A percentile compares a stretch with the other conserved stretches of the same genome.
Evolutionary conservation across 2,888 invertebrate genomes (phyloP).

Genomic region (Tachystola acroxantha): DNA sequence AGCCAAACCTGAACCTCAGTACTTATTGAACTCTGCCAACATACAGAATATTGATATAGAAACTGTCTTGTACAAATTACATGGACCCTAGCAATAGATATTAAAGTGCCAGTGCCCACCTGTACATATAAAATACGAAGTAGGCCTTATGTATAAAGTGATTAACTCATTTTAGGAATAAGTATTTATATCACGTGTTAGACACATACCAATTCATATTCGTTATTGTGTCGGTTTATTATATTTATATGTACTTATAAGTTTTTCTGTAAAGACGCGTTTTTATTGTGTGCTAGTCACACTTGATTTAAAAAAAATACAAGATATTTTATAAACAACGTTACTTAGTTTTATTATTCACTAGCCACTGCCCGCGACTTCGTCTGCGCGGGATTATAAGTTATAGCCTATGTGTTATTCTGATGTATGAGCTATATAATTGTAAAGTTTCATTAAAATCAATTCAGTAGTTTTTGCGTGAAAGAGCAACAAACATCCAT

Average conservation of each 20-base stretch:
- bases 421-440: too few relatives aligned
- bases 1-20: conserved; percentile 48
- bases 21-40: conserved; percentile 50
- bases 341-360: conserved; percentile 15
- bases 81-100: conserved; percentile 47
- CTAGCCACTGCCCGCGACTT: too few relatives aligned
- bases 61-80: conserved; percentile 62
- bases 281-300: conserved; percentile 30
- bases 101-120: neutral
- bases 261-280: too few relatives aligned
- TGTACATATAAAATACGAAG: too few relatives aligned
- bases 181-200: conserved; percentile 42
- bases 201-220: conserved; percentile 29
- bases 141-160: too few relatives aligned
- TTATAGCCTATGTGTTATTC: too few relatives aligned
- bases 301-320: conserved; percentile 11
- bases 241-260: neutral
- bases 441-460: too few relatives aligned
- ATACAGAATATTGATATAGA: conserved; percentile 71
- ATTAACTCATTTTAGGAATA: too few relatives aligned
- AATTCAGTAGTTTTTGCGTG: too few relatives aligned
- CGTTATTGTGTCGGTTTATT: neutral
- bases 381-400: too few relatives aligned
- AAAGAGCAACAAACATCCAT: too few relatives aligned
- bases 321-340: conserved; percentile 14